Base-by-base conservation (phyloP, 2,888 invertebrate species). In the Lochmaea capreae region DNA sequence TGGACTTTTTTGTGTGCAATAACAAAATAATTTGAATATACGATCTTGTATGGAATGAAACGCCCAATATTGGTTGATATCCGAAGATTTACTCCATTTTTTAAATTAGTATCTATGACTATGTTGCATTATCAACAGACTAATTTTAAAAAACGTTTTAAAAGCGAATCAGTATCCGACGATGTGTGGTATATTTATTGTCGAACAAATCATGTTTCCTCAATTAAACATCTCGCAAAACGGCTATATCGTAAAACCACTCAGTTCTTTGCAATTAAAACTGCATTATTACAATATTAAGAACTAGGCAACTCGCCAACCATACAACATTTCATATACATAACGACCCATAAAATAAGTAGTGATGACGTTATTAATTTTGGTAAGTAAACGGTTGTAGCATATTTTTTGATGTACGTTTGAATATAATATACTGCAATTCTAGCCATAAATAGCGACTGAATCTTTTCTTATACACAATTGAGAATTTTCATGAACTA, bases 211-310 rank as follows among this genome's bases (percentile, higher is more conserved):
- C n/a, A 63, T 63, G n/a, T 63, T 63, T 18, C 33, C 62, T 43
- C 18, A 43, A 63, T 42, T 63, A 26, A 42, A 63, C 42, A 18
- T 18, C 46, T 43, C 16, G 12, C 16, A 63, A 63, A 63, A 43
- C 62, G 62, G 33, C 42, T 63, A 42, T 63, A 63, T 63, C 62
- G 62, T 63, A 42, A 63, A 62, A 39, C 26, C 62, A 42, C 62
- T 42, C 42, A 62, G 62, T 11, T 43, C 22, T 43, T 63, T 63
- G 62, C 62, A 63, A 63, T 63, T 63, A 63, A 63, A 63, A 63
- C 42, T 42, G 62, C n/a, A 63, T 63, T 42, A 63, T 42, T 63
- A 43, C 43, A 42, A 63, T 63, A 43, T 63, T 10, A 43, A 63
- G 62, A 43, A 43, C 62, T 43, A 63, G 62, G 62, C 62, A 63